These are phyloP conservation scores for Lithobates sylvaticus DNA, from an alignment of 2,797 vertebrate genomes.

Conservation along the genomic window DNA sequence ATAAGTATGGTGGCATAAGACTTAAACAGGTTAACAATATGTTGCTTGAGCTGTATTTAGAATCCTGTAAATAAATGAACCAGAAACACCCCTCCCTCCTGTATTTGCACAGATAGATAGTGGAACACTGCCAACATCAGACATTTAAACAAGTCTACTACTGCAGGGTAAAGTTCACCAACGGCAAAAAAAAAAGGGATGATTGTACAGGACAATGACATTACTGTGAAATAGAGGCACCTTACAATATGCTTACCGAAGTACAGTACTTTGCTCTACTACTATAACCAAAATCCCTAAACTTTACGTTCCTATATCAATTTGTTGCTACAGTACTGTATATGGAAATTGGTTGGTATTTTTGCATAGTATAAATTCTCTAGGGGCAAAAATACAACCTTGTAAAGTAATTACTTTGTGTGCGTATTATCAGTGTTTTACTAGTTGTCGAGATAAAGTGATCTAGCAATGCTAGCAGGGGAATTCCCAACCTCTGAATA, in stretches of 20 bases:
- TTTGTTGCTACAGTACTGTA: too few relatives aligned
- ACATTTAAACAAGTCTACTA: conserved; percentile 28
- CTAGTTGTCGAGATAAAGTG: too few relatives aligned
- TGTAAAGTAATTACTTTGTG: too few relatives aligned
- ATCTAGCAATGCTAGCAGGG: not conserved
- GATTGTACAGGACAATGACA: not conserved
- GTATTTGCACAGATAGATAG: conserved; percentile 46
- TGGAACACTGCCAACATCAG: conserved; percentile 38
- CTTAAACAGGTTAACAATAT: not conserved
- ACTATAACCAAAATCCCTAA: too few relatives aligned
- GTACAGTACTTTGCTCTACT: too few relatives aligned
- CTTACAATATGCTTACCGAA: too few relatives aligned
- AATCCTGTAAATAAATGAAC: conserved; percentile 31
- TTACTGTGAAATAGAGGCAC: not conserved
- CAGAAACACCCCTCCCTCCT: conserved; percentile 41
- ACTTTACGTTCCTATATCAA: too few relatives aligned
- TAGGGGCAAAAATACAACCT: too few relatives aligned
- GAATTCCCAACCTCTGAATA: conserved; percentile 17
- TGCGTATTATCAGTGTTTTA: too few relatives aligned
- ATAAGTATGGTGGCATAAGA: not conserved
- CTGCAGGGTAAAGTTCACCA: conserved; percentile 52
- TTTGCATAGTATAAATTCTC: too few relatives aligned
- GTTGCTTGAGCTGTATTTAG: not conserved
- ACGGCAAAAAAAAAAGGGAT: conserved; percentile 8
- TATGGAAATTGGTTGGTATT: too few relatives aligned